Percentiles rank a stretch among this genome's conserved stretches.
These are phyloP conservation scores for Abramis brama DNA, from an alignment of 2,113 vertebrate species.

Conservation along the genomic window DNA sequence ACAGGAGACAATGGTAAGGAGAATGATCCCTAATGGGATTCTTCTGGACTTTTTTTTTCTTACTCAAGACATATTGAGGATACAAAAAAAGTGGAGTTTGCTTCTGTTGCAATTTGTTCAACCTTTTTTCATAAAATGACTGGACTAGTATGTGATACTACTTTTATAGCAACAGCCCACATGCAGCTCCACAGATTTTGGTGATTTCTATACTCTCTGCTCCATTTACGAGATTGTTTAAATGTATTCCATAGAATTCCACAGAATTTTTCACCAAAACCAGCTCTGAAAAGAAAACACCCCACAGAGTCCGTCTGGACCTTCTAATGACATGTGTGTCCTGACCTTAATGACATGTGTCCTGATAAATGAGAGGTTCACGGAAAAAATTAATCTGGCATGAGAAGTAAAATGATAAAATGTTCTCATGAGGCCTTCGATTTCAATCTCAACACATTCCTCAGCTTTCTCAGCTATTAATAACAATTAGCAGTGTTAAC, in stretches of 20 bases:
- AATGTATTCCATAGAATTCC: neutral
- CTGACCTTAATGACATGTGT: neutral
- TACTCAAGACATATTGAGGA: too few species aligned
- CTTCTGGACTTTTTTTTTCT: too few species aligned
- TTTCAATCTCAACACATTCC: constrained; percentile 10
- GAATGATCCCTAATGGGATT: too few species aligned
- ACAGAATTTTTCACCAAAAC: neutral
- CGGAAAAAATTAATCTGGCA: neutral
- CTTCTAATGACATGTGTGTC: neutral
- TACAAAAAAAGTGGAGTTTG: too few species aligned
- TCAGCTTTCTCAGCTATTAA: constrained; percentile 30
- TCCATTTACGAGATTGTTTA: neutral
- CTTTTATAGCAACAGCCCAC: too few species aligned
- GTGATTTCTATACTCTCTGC: neutral
- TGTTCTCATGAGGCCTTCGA: neutral
- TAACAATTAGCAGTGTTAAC: constrained; percentile 36
- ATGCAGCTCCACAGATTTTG: neutral
- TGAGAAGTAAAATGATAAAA: constrained; percentile 1
- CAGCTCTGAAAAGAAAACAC: neutral
- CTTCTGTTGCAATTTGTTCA: too few species aligned
- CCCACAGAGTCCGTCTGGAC: neutral
- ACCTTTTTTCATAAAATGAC: too few species aligned
- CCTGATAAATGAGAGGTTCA: neutral
- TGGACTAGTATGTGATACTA: neutral
- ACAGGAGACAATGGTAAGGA: too few species aligned